These are phyloP conservation scores for Cyphomyrus plagiostoma DNA, from an alignment of 2,113 vertebrate genomes.

Conservation along the genomic window DNA sequence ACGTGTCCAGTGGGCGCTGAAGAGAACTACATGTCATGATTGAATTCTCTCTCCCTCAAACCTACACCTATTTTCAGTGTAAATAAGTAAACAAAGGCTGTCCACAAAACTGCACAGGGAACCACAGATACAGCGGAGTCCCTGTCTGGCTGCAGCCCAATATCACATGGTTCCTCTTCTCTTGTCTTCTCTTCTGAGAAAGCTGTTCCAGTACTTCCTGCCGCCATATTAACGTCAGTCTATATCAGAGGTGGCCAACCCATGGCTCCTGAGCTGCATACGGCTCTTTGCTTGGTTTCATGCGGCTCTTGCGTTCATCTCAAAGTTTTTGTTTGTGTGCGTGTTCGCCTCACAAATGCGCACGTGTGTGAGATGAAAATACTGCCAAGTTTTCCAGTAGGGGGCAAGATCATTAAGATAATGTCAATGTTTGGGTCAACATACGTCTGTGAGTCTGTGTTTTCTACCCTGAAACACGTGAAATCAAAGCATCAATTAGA, in stretches of 20 bases:
- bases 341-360: no score
- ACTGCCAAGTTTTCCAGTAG: no score
- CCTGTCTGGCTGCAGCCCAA: neutral
- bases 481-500: no score
- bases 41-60: neutral
- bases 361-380: no score
- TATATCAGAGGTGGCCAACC: neutral
- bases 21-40: neutral
- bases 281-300: no score
- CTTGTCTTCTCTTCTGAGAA: neutral
- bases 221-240: neutral
- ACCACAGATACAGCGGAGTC: neutral
- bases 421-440: no score
- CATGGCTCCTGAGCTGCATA: no score
- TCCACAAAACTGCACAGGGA: neutral
- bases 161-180: neutral
- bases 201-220: neutral
- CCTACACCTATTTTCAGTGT: neutral
- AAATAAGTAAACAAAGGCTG: neutral
- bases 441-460: no score
- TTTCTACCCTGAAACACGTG: no score
- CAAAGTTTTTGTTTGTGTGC: no score
- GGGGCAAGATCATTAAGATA: no score
- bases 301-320: no score
- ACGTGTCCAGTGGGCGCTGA: neutral